Percentiles rank a stretch among this genome's conserved stretches.
These are phyloP conservation scores for Dicaeum eximium DNA, from an alignment of 2,113 vertebrate genomes.

Conservation along the genomic window DNA sequence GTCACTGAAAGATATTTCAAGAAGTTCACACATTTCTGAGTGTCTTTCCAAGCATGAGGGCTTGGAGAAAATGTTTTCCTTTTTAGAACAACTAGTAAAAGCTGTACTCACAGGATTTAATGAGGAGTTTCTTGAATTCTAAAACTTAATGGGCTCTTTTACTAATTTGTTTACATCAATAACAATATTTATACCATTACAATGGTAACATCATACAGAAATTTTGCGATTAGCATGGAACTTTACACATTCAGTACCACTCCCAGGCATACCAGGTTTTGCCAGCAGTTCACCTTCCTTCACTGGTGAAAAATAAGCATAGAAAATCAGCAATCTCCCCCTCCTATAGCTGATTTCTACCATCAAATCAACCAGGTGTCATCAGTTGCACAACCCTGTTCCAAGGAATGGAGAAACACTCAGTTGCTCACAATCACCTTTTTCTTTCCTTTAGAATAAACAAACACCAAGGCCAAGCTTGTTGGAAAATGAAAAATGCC, in stretches of 20 bases:
- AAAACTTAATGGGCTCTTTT: background rate
- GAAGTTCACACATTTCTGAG: background rate
- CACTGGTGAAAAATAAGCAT: background rate
- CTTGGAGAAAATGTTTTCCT: background rate
- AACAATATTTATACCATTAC: background rate
- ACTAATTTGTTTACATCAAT: background rate
- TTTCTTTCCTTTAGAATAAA: background rate
- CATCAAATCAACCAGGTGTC: background rate
- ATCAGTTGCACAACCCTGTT: background rate
- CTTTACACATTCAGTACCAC: background rate
- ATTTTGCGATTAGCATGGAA: background rate
- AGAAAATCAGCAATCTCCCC: background rate
- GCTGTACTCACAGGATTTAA: background rate
- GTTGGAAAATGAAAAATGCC: background rate
- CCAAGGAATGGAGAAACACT: background rate
- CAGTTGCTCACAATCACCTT: background rate
- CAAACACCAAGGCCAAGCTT: background rate
- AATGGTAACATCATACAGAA: background rate
- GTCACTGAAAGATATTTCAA: background rate
- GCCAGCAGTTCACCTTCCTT: background rate
- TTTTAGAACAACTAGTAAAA: background rate
- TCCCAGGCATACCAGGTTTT: background rate
- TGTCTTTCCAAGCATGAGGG: background rate
- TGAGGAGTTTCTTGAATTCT: background rate
- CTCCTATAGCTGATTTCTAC: background rate